Conservation (phyloP, 2,888 invertebrate species). For the Coenonympha arcania region DNA sequence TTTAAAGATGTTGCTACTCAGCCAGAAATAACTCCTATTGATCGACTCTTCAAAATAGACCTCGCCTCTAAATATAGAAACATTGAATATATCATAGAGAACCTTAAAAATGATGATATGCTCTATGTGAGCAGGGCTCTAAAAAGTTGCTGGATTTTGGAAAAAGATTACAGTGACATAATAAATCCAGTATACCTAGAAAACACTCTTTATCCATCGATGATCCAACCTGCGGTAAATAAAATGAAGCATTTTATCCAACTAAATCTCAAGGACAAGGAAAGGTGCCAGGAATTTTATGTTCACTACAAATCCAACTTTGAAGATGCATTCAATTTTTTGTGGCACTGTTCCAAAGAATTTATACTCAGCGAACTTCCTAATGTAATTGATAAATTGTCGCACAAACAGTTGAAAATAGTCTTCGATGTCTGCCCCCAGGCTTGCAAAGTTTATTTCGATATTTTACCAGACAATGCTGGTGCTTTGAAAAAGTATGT, state of each 20-base stretch:
- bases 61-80: conserved; percentile 44
- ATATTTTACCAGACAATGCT: conserved; percentile 33
- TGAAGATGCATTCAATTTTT: conserved; percentile 41
- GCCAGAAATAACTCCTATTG: conserved; percentile 40
- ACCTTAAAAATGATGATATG: conserved; percentile 49
- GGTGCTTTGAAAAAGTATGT: conserved; percentile 33
- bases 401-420: conserved; percentile 39
- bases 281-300: conserved; percentile 45
- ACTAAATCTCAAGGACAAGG: conserved; percentile 34
- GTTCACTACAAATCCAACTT: conserved; percentile 39
- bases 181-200: conserved; percentile 51
- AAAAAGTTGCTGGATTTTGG: conserved; percentile 47
- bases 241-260: conserved; percentile 49
- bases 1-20: conserved; percentile 27
- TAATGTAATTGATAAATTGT: conserved; percentile 38
- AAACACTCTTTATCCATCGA: conserved; percentile 42
- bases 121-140: conserved; percentile 52
- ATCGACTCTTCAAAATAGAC: conserved; percentile 52
- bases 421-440: conserved; percentile 42
- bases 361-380: conserved; percentile 37
- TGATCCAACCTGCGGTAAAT: conserved; percentile 45
- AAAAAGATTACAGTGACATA: conserved; percentile 35
- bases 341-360: conserved; percentile 39
- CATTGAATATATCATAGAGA: conserved; percentile 43
- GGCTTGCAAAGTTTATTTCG: conserved; percentile 42